phyloP scores from a whole-genome alignment of 2,888 invertebrate species.

The Lasioglossum vierecki region DNA sequence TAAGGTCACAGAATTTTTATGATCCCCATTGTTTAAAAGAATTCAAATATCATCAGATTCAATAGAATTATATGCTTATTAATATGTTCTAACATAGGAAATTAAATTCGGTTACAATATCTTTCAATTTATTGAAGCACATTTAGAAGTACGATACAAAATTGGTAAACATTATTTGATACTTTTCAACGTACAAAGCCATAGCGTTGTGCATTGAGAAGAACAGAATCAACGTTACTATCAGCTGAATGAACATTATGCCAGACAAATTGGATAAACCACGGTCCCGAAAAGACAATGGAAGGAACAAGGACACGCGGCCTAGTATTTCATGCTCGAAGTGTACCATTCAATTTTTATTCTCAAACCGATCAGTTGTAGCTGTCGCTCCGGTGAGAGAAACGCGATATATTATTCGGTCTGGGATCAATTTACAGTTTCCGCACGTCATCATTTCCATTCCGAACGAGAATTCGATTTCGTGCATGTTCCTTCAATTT shows the following conservation, averaged over 20 bases:
- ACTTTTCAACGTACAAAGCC: not conserved
- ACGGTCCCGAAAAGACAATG: not conserved
- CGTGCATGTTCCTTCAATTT: conserved; percentile 49
- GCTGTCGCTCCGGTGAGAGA: conserved; percentile 41
- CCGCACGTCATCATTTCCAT: conserved; percentile 63
- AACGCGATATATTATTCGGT: conserved; percentile 50
- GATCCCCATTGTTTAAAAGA: not conserved
- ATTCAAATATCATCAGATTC: not conserved
- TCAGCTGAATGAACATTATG: not conserved
- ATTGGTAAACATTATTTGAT: not conserved
- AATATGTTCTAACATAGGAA: too few species aligned
- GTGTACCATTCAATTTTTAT: conserved; percentile 62
- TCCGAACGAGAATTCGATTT: conserved; percentile 57
- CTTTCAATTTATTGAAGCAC: too few species aligned
- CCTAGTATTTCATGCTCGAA: conserved; percentile 37
- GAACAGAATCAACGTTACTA: not conserved
- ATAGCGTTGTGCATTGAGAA: not conserved
- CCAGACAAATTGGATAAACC: not conserved
- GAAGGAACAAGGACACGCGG: not conserved
- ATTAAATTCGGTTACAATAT: too few species aligned
- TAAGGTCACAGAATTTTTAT: not conserved
- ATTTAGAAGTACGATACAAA: not conserved
- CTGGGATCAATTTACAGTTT: conserved; percentile 59
- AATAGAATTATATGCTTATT: too few species aligned
- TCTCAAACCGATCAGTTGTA: conserved; percentile 54